Base-by-base conservation (phyloP, 2,797 vertebrate species). In the Hippopotamyrus pictus region DNA sequence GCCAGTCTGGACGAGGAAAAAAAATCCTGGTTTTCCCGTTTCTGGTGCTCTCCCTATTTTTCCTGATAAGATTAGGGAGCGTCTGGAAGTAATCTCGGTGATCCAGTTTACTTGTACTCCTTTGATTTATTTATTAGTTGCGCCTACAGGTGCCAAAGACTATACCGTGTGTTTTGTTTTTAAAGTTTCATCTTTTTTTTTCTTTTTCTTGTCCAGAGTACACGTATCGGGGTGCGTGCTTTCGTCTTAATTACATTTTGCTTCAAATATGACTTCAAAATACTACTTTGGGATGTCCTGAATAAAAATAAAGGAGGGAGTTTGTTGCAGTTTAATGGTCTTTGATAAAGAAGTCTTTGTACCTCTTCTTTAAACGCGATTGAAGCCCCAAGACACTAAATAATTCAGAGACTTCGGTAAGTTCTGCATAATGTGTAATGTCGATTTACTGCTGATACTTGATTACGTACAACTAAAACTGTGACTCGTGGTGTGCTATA, bases 131-230 rank as follows among this genome's bases (percentile, higher is more conserved):
- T 54, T 54, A 50, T 12, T 25, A 57, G 11, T 79, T 53, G 37
- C 37, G 54, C n/a, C 41, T 57, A 50, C 89, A 89, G 86, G 85
- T 88, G 86, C 65, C 86, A 51, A 50, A 89, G 69, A 46, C 29
- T n/a, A 48, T 22, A 76, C 48, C 6, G 37, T 51, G 44, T 65
- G 7, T 83, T 37, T 82, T 7, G n/a, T 22, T 82, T 37, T 19
- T 25, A 48, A 46, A 46, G 37, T 59, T 59, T 5, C 57, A 5
- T 88, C 5, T 3, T 19, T 69, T 46, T 46, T 17, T 17, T 46
- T 17, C 33, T 11, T 22, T 12, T 59, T 44, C 25, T 62, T 37
- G 5, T 57, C 5, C 51, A 62, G 17, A 44, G 59, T 46, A 22
- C 57, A 69, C 57, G 33, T 87, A 9, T 89, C 22, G 0, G 76